Percentiles rank a stretch among this genome's conserved stretches.
Conservation (phyloP, 2,888 invertebrate genomes). For the Xanthorhoe designata region DNA sequence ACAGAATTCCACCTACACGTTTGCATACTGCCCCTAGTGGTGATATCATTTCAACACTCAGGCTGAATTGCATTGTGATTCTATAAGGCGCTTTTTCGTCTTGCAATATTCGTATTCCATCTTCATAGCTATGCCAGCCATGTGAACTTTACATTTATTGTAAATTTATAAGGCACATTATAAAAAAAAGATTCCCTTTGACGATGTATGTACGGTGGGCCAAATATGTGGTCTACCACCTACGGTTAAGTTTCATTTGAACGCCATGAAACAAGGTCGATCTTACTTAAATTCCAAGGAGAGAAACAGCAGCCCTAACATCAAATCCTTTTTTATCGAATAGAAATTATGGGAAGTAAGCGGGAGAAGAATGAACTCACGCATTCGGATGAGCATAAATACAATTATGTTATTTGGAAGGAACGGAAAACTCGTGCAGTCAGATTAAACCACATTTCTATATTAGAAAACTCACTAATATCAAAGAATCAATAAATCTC, state of each 20-base stretch:
- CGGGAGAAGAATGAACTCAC: too few relatives aligned
- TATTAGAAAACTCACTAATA: neutral
- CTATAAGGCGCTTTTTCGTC: conserved; percentile 24
- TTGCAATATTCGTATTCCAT: neutral
- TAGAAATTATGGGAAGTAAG: too few relatives aligned
- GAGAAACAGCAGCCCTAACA: too few relatives aligned
- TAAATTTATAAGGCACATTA: neutral
- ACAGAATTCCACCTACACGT: neutral
- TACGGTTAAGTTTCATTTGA: too few relatives aligned
- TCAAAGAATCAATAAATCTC: neutral
- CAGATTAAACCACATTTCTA: neutral
- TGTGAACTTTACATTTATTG: neutral
- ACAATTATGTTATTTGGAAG: too few relatives aligned
- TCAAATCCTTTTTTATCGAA: too few relatives aligned
- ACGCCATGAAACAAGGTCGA: too few relatives aligned
- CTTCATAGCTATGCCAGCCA: neutral
- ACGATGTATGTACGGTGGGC: neutral
- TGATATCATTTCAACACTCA: conserved; percentile 15
- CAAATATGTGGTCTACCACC: too few relatives aligned
- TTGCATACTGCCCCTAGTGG: neutral
- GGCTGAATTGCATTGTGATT: conserved; percentile 24
- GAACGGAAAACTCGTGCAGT: neutral
- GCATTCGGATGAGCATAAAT: neutral
- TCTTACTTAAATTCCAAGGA: too few relatives aligned
- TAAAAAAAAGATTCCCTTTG: neutral